Percentiles rank a stretch among this genome's conserved stretches.
These are phyloP conservation scores for Lysiphlebus fabarum DNA, from an alignment of 1,140 invertebrate genomes.

Conservation along the genomic window DNA sequence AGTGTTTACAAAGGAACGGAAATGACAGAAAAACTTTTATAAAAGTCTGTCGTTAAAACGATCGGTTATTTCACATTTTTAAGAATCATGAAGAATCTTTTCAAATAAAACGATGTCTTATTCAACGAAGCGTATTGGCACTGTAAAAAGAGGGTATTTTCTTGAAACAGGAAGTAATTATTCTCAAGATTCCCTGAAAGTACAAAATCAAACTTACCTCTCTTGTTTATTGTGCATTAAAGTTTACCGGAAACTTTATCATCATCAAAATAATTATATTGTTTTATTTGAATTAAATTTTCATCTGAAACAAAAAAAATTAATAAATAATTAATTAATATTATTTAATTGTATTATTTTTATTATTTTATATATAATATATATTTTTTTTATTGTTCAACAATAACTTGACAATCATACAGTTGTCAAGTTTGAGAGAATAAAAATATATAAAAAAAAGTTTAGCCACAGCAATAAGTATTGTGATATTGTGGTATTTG, in stretches of 20 bases:
- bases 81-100: constrained; percentile 4
- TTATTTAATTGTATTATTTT: not conserved
- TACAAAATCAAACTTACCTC: constrained; percentile 2
- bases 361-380: not conserved
- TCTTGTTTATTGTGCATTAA: not conserved
- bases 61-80: not conserved
- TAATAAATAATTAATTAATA: too few relatives aligned
- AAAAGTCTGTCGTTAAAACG: not conserved
- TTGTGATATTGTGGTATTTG: too few relatives aligned
- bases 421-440: constrained; percentile 5
- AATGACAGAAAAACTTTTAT: constrained; percentile 22
- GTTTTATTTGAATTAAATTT: not conserved
- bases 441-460: constrained; percentile 6
- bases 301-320: not conserved
- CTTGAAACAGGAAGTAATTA: constrained; percentile 5
- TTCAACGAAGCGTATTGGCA: constrained; percentile 3
- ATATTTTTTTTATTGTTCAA: constrained; percentile 5
- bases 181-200: constrained; percentile 3
- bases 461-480: too few relatives aligned
- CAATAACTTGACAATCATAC: not conserved
- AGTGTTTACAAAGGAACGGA: constrained; percentile 22
- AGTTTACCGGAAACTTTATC: not conserved
- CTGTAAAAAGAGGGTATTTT: not conserved
- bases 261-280: not conserved
- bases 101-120: not conserved